Evolutionary conservation across 2,888 invertebrate species (phyloP).

Genomic region (Allygus modestus): DNA sequence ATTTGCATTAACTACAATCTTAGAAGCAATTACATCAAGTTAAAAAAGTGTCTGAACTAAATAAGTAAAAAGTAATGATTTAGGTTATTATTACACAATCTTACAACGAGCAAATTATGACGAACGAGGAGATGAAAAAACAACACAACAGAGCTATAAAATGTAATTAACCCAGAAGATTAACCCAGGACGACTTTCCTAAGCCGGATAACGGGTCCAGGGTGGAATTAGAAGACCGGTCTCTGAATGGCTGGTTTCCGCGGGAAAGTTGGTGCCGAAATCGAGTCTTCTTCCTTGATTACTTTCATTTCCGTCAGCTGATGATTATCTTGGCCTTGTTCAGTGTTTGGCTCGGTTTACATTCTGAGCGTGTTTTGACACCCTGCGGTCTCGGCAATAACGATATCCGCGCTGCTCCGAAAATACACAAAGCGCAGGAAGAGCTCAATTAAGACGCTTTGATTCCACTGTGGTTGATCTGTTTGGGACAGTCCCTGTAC

Average conservation of each 20-base stretch:
- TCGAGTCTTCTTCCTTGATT: constrained; percentile 28
- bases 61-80: too few relatives aligned
- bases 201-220: background rate
- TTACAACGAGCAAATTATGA: too few relatives aligned
- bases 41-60: too few relatives aligned
- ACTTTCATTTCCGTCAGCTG: constrained; percentile 24
- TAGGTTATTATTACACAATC: too few relatives aligned
- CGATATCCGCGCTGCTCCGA: background rate
- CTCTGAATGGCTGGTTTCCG: constrained; percentile 3
- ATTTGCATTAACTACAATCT: too few relatives aligned
- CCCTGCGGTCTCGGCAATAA: too few relatives aligned
- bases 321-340: constrained; percentile 15
- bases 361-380: background rate
- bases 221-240: background rate
- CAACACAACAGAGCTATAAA: too few relatives aligned
- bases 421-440: background rate
- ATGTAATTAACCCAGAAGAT: background rate
- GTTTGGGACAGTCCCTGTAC: too few relatives aligned
- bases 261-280: constrained; percentile 28
- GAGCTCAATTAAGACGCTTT: background rate
- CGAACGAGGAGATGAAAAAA: too few relatives aligned
- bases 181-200: background rate
- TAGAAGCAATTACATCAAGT: too few relatives aligned
- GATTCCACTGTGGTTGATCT: background rate
- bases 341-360: background rate